Evolutionary conservation across 2,888 invertebrate species (phyloP).

Genomic region (Athalia circularis): DNA sequence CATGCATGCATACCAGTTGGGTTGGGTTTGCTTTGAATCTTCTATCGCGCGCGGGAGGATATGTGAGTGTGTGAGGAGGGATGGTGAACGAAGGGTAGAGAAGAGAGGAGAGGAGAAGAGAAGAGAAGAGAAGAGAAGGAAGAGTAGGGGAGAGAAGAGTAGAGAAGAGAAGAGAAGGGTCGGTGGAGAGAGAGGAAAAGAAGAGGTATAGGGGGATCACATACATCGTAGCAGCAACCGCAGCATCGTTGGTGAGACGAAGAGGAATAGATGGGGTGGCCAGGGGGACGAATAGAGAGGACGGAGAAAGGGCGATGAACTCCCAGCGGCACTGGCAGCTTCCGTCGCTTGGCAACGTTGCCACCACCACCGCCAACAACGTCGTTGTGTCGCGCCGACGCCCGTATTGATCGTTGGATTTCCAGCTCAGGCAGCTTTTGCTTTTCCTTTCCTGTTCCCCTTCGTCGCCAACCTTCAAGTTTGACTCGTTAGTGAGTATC

Average conservation of each 20-base stretch:
- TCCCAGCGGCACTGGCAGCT: slow-evolving; percentile 75
- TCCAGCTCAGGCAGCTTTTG: slow-evolving; percentile 46
- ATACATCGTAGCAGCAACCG: slow-evolving; percentile 75
- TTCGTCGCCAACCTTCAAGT: not conserved
- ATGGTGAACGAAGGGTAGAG: slow-evolving; percentile 70
- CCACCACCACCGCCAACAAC: slow-evolving; percentile 59
- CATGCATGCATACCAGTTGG: no score
- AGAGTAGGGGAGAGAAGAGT: slow-evolving; percentile 55
- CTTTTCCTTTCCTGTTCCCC: not conserved
- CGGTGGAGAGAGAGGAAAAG: slow-evolving; percentile 68
- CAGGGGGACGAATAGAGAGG: slow-evolving; percentile 62
- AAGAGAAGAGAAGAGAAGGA: slow-evolving; percentile 60
- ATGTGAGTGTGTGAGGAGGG: slow-evolving; percentile 47
- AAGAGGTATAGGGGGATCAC: slow-evolving; percentile 69
- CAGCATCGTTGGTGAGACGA: slow-evolving; percentile 42
- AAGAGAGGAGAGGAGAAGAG: slow-evolving; percentile 71
- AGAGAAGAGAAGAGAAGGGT: slow-evolving; percentile 68
- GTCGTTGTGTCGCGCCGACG: slow-evolving; percentile 50
- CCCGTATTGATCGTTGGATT: slow-evolving; percentile 54
- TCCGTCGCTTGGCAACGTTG: slow-evolving; percentile 75
- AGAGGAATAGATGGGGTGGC: no score
- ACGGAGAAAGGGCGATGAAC: slow-evolving; percentile 72
- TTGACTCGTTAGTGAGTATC: no score
- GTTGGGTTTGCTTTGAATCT: slow-evolving; percentile 2
- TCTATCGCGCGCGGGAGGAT: slow-evolving; percentile 47